Percentiles rank a stretch among this genome's conserved stretches.
Conservation (phyloP, 2,797 vertebrate species). For the Poeciliopsis paucimaculata region DNA sequence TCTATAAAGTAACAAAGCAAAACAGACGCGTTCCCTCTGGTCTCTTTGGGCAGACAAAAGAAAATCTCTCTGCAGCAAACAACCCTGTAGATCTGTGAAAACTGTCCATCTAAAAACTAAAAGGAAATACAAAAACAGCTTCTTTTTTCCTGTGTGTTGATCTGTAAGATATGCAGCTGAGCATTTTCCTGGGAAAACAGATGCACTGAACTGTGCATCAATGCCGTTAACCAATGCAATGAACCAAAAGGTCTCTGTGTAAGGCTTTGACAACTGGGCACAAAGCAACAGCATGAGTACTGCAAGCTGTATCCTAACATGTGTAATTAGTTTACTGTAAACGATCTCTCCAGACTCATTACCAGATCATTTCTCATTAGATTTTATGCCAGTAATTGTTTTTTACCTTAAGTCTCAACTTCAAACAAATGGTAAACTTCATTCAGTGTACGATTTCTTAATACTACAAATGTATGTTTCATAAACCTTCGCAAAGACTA, state of each 20-base stretch:
- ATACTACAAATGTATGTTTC: not conserved
- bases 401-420: not conserved
- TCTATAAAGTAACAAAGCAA: slow-evolving; percentile 6
- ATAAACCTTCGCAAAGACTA: not conserved
- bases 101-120: slow-evolving; percentile 21
- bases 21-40: slow-evolving; percentile 27
- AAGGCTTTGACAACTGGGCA: slow-evolving; percentile 5
- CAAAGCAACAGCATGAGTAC: not conserved
- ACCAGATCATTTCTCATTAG: slow-evolving; percentile 4
- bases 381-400: not conserved
- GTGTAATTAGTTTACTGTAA: slow-evolving; percentile 10
- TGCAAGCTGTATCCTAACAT: not conserved
- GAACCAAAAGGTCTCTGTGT: slow-evolving; percentile 12
- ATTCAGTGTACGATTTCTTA: not conserved
- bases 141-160: not conserved
- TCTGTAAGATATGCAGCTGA: slow-evolving; percentile 13
- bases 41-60: slow-evolving; percentile 33
- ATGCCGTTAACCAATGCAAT: slow-evolving; percentile 14
- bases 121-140: slow-evolving; percentile 17
- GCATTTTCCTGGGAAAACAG: slow-evolving; percentile 7
- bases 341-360: not conserved
- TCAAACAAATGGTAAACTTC: not conserved
- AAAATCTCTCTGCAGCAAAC: slow-evolving; percentile 27
- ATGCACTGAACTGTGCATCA: slow-evolving; percentile 25
- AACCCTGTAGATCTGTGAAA: slow-evolving; percentile 39